Evolutionary conservation across 2,113 vertebrate species (phyloP).

Genomic region (rat (Rattus norvegicus)): GRCr8 NC_086024.1:145644501-145645000

Average conservation of each 20-base stretch:
- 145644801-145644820: too few relatives aligned
- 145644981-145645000: neutral
- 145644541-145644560: neutral
- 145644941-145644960: too few relatives aligned
- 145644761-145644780: too few relatives aligned
- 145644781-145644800: too few relatives aligned
- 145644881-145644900: neutral
- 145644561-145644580: neutral
- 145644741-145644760: neutral
- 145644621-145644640: conserved; percentile 31
- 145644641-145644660: neutral
- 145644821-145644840: too few relatives aligned
- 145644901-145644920: neutral
- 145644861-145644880: neutral
- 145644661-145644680: conserved; percentile 27
- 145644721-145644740: neutral
- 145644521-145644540: neutral
- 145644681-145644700: neutral
- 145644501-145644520: neutral
- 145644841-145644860: too few relatives aligned
- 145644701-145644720: neutral
- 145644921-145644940: neutral
- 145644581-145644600: neutral
- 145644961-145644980: neutral
- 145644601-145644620: neutral